Conservation (phyloP, 1,140 invertebrate genomes). For the Drosophila funebris region DNA sequence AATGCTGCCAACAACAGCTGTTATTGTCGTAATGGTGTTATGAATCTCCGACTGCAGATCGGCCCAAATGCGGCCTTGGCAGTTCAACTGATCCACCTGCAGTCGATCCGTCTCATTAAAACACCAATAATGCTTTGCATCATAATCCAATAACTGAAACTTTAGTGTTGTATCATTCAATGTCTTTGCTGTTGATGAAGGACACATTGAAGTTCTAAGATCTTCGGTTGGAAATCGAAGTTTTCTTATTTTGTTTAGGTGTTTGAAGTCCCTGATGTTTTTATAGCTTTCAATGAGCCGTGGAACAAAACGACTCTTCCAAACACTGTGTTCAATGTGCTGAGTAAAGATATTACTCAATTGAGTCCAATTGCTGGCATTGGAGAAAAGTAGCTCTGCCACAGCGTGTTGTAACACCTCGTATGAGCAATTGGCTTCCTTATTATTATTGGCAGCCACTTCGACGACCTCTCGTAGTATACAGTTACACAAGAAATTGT, state of each 20-base stretch:
- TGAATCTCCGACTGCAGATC: conserved; percentile 49
- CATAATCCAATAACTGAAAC: conserved; percentile 79
- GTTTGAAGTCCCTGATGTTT: conserved; percentile 52
- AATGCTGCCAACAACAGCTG: conserved; percentile 52
- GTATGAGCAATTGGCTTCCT: conserved; percentile 58
- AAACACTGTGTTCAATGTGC: conserved; percentile 39
- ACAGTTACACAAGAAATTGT: conserved; percentile 86
- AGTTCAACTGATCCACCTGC: conserved; percentile 60
- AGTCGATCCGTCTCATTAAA: conserved; percentile 71
- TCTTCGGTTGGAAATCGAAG: conserved; percentile 34
- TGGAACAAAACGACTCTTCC: conserved; percentile 53
- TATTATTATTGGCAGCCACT: conserved; percentile 73
- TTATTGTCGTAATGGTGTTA: conserved; percentile 38
- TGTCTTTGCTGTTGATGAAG: conserved; percentile 11
- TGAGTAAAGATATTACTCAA: not conserved
- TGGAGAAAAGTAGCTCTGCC: conserved; percentile 1
- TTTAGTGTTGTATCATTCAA: conserved; percentile 47
- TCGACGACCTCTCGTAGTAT: conserved; percentile 84
- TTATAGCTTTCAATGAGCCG: conserved; percentile 46
- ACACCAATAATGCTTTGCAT: conserved; percentile 74
- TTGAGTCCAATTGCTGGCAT: conserved; percentile 11
- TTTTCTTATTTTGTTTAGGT: conserved; percentile 47
- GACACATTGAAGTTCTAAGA: conserved; percentile 22
- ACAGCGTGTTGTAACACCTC: conserved; percentile 19
- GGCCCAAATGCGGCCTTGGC: conserved; percentile 28